Evolutionary conservation across 1,140 invertebrate species (phyloP).

Genomic region (Bombus consobrinus): DNA sequence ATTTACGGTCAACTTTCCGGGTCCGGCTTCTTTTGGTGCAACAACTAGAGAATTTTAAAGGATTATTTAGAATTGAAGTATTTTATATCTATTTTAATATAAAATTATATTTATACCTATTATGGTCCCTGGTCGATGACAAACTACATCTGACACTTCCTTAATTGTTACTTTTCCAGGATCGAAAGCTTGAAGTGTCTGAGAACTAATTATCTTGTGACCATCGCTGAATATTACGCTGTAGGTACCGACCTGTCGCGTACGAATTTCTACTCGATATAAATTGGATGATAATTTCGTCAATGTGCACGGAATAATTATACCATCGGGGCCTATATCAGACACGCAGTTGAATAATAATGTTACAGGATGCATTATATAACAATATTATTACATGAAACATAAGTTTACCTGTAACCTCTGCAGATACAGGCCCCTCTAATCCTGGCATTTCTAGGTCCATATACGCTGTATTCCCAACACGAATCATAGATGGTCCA

Average conservation of each 20-base stretch:
- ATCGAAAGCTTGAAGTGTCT: conserved; percentile 93
- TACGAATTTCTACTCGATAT: conserved; percentile 84
- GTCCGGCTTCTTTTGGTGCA: conserved; percentile 90
- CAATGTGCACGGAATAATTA: conserved; percentile 83
- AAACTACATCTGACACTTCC: conserved; percentile 90
- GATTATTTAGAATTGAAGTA: background rate
- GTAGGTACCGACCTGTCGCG: conserved; percentile 86
- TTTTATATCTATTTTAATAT: background rate
- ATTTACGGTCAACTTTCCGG: conserved; percentile 90
- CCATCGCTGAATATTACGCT: conserved; percentile 84
- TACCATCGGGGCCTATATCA: conserved; percentile 84
- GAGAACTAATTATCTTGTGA: conserved; percentile 84
- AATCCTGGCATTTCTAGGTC: conserved; percentile 82
- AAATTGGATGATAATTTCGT: conserved; percentile 82
- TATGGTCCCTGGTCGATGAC: conserved; percentile 92
- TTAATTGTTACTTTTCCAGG: conserved; percentile 90
- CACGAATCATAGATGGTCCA: conserved; percentile 81
- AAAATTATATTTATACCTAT: conserved; percentile 83
- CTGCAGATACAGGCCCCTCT: conserved; percentile 77
- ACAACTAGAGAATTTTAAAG: conserved; percentile 79
- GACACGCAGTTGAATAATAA: conserved; percentile 26
- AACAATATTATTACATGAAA: background rate
- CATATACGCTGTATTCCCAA: conserved; percentile 83
- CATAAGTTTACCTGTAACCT: conserved; percentile 76
- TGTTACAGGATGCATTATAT: background rate